phyloP scores from a whole-genome alignment of 2,888 invertebrate species.

The Stegana nigrithorax region DNA sequence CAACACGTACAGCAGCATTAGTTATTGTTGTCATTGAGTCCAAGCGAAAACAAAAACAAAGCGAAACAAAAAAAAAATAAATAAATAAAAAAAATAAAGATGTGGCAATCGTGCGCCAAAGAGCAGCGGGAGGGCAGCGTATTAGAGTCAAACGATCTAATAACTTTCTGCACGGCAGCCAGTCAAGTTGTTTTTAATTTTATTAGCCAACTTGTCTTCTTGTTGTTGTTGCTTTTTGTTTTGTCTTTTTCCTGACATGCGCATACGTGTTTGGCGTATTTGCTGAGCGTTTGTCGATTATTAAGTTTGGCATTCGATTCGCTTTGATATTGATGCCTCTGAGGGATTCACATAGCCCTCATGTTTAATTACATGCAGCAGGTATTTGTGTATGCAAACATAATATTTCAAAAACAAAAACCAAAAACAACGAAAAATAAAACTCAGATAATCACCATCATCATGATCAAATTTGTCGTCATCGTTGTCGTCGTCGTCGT shows the following conservation, averaged over 20 bases:
- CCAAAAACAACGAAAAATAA: too few species aligned
- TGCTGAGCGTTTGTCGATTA: not conserved
- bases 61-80: not conserved
- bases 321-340: slow-evolving; percentile 33
- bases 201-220: not conserved
- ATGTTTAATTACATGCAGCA: slow-evolving; percentile 3
- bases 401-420: too few species aligned
- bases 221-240: not conserved
- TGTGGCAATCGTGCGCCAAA: too few species aligned
- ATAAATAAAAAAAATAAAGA: too few species aligned
- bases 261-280: not conserved
- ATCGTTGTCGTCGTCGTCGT: not conserved
- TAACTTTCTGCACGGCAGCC: too few species aligned
- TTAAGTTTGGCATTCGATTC: not conserved
- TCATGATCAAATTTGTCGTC: not conserved
- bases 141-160: too few species aligned
- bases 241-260: not conserved
- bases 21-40: not conserved
- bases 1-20: too few species aligned
- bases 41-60: not conserved
- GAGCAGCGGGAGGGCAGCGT: too few species aligned
- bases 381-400: too few species aligned
- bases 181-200: too few species aligned
- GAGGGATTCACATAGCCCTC: slow-evolving; percentile 21
- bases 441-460: slow-evolving; percentile 12